These are phyloP conservation scores for Portunus trituberculatus DNA, from an alignment of 1,140 invertebrate genomes.

Conservation along the genomic window DNA sequence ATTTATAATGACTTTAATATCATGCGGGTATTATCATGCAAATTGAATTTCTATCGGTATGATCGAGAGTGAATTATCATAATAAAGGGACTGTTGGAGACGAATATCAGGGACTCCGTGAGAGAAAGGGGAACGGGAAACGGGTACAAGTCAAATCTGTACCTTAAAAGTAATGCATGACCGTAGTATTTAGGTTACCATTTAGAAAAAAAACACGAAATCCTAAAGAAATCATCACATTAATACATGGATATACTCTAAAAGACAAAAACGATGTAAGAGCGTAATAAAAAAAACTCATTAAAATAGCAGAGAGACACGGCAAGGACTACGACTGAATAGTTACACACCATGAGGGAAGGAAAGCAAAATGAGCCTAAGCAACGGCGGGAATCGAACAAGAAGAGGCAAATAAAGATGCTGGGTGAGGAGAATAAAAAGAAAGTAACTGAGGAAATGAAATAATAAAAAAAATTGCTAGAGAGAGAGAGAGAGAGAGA, in stretches of 20 bases:
- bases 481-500: constrained; percentile 16
- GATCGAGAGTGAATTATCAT: constrained; percentile 70
- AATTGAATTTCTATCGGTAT: constrained; percentile 68
- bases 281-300: too few relatives aligned
- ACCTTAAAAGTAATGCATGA: background rate
- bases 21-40: constrained; percentile 68
- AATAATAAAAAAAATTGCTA: background rate
- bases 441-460: background rate
- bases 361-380: background rate
- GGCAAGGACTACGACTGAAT: too few relatives aligned
- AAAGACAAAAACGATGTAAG: too few relatives aligned
- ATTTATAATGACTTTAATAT: constrained; percentile 67
- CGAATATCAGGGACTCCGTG: background rate
- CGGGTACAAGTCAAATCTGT: background rate
- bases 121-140: background rate
- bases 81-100: constrained; percentile 26
- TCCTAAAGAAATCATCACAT: too few relatives aligned
- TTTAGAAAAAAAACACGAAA: too few relatives aligned
- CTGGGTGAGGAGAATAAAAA: background rate
- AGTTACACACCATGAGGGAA: background rate
- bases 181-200: too few relatives aligned
- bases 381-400: background rate
- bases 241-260: too few relatives aligned
- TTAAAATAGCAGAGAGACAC: too few relatives aligned
- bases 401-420: too few relatives aligned